Percentiles rank a stretch among this genome's conserved stretches.
phyloP scores from a whole-genome alignment of 35 echinoderm and acorn worm species.

The Holothuria glaberrima region DNA sequence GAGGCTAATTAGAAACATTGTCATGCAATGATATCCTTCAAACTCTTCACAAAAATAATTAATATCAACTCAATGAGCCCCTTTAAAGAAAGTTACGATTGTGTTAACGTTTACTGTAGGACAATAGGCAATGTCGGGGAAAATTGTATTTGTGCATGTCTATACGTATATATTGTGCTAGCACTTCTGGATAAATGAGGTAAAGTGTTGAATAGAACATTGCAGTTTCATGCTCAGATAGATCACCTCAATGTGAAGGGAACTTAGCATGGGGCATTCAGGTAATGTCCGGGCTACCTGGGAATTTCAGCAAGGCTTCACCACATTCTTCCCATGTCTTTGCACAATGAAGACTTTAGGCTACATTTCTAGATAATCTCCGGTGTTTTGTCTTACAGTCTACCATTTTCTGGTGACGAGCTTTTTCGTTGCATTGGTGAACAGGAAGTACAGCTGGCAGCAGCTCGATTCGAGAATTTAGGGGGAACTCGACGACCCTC shows the following conservation, averaged over 20 bases:
- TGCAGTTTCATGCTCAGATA: neutral
- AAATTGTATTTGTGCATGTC: too few species aligned
- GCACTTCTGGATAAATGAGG: too few species aligned
- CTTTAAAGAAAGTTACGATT: too few species aligned
- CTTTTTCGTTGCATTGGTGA: neutral
- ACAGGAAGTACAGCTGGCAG: neutral
- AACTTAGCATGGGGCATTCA: neutral
- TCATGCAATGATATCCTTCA: too few species aligned
- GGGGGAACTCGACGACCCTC: neutral
- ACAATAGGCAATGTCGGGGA: too few species aligned
- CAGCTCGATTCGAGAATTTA: neutral
- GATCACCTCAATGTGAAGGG: neutral
- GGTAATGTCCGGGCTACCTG: neutral
- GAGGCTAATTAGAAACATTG: too few species aligned
- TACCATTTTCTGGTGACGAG: neutral
- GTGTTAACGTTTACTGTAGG: too few species aligned
- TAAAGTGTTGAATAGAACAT: neutral
- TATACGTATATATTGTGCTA: too few species aligned
- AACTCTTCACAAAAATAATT: too few species aligned
- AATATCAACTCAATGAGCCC: too few species aligned
- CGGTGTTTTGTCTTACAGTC: conserved; percentile 15
- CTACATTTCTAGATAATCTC: neutral
- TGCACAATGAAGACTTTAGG: neutral
- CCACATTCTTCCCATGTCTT: neutral
- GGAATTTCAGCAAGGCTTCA: neutral